Conservation (phyloP, 2,113 vertebrate genomes). For the Leucopternis melanops region DNA sequence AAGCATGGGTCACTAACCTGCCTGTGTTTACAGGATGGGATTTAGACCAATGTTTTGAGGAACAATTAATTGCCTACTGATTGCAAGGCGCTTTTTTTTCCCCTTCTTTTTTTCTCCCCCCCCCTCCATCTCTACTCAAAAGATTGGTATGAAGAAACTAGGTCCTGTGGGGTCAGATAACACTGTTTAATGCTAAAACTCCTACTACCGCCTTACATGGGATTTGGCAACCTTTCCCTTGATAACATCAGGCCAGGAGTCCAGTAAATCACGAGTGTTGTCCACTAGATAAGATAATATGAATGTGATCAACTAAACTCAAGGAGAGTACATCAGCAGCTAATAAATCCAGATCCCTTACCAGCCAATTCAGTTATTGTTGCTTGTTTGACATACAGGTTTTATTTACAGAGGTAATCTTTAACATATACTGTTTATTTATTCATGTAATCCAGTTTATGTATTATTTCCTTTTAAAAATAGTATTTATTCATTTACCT, state of each 20-base stretch:
- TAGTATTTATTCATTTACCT: not conserved
- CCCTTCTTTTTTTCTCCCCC: too few species aligned
- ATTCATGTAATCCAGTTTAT: not conserved
- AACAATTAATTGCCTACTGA: slow-evolving; percentile 63
- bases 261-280: slow-evolving; percentile 73
- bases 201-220: slow-evolving; percentile 37
- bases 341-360: slow-evolving; percentile 58
- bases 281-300: slow-evolving; percentile 75
- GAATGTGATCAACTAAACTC: slow-evolving; percentile 65
- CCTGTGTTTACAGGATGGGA: slow-evolving; percentile 58
- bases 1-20: slow-evolving; percentile 32
- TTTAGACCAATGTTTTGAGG: slow-evolving; percentile 54
- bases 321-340: slow-evolving; percentile 59
- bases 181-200: slow-evolving; percentile 70
- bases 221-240: slow-evolving; percentile 66
- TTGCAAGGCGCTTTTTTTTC: not conserved
- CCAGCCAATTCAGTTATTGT: not conserved
- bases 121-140: too few species aligned
- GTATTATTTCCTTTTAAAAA: not conserved
- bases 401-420: slow-evolving; percentile 16
- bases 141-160: slow-evolving; percentile 27
- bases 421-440: not conserved
- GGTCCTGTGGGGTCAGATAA: slow-evolving; percentile 48
- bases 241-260: slow-evolving; percentile 72
- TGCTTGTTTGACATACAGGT: not conserved